These are phyloP conservation scores for Urocyon cinereoargenteus DNA, from an alignment of 2,797 vertebrate genomes.

Conservation along the genomic window DNA sequence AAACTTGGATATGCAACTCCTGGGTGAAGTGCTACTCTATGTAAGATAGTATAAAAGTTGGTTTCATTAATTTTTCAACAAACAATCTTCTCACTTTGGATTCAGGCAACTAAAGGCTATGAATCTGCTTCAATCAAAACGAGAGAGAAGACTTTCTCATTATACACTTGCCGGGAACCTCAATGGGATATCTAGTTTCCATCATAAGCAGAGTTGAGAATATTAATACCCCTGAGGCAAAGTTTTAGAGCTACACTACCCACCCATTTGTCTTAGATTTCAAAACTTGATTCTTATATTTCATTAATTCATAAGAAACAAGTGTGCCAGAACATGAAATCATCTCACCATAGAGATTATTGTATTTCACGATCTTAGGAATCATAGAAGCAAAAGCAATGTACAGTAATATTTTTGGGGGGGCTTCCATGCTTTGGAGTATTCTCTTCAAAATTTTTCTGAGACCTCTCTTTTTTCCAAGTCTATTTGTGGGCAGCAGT, in stretches of 20 bases:
- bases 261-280: background rate
- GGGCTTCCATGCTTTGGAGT: accelerated
- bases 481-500: no score
- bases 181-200: background rate
- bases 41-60: background rate
- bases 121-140: background rate
- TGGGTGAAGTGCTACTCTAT: background rate
- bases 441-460: background rate
- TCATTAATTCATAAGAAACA: background rate
- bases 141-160: background rate
- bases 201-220: background rate
- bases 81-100: background rate
- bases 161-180: background rate
- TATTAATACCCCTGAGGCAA: background rate
- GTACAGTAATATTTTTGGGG: background rate
- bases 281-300: background rate
- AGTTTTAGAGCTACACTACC: background rate
- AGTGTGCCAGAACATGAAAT: background rate
- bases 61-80: background rate
- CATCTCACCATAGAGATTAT: background rate
- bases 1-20: background rate
- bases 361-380: background rate
- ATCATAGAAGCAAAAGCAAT: background rate
- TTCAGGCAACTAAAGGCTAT: background rate
- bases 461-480: accelerated